Conservation (phyloP, 2,113 vertebrate species). For the Chaetops frenatus region DNA sequence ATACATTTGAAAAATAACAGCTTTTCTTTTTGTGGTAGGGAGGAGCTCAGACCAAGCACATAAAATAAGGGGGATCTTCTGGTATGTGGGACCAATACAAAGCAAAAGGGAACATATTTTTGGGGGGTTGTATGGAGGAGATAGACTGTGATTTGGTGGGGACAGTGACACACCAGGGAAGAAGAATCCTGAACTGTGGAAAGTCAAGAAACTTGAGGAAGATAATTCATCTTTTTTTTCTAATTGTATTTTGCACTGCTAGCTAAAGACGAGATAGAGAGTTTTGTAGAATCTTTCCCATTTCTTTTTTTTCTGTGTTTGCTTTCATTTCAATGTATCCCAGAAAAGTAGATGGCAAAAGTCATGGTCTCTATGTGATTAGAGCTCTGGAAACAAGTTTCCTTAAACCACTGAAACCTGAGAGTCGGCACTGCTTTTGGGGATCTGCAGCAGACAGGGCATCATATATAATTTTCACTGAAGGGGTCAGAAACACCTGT, state of each 20-base stretch:
- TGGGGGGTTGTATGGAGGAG: rapidly evolving
- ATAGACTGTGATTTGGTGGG: not conserved
- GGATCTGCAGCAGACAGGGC: slow-evolving; percentile 3
- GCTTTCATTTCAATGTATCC: not conserved
- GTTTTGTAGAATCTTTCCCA: not conserved
- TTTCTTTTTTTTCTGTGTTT: not conserved
- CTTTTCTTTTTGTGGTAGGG: not conserved
- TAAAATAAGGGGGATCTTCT: not conserved
- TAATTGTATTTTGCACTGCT: not conserved
- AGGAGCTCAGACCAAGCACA: not conserved
- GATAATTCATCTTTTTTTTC: not conserved
- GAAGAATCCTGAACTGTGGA: not conserved
- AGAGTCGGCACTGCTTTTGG: not conserved
- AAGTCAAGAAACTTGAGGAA: not conserved
- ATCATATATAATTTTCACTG: not conserved
- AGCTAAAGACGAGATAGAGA: not conserved
- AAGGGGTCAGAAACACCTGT: slow-evolving; percentile 33
- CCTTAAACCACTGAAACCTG: not conserved
- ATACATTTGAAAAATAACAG: not conserved
- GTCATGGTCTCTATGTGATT: not conserved
- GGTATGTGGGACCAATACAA: not conserved
- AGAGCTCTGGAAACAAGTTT: not conserved
- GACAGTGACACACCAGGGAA: not conserved
- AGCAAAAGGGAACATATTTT: not conserved
- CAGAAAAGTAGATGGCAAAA: not conserved